phyloP scores from a whole-genome alignment of 2,797 vertebrate genomes.

The Darevskia nairensis region DNA sequence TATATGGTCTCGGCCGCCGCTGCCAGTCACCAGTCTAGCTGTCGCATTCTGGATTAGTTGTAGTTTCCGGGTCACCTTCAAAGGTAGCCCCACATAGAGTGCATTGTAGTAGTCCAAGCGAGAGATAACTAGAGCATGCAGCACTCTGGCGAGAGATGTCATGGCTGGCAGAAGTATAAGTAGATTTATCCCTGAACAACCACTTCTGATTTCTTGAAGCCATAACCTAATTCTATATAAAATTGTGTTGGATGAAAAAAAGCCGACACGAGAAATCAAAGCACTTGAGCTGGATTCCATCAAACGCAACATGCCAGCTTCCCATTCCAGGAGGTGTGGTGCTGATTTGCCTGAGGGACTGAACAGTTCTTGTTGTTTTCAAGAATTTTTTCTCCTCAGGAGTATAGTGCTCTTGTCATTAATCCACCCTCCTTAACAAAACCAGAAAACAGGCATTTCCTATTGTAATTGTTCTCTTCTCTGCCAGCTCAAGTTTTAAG shows the following conservation, averaged over 20 bases:
- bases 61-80: no score
- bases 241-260: background rate
- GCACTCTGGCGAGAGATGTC: background rate
- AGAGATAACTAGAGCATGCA: no score
- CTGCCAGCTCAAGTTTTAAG: background rate
- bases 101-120: no score
- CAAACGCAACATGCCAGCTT: background rate
- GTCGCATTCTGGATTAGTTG: no score
- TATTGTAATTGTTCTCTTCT: background rate
- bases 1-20: no score
- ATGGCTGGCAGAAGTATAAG: background rate
- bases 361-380: background rate
- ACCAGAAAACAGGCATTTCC: background rate
- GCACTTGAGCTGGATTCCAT: background rate
- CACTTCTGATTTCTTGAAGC: background rate
- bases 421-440: conserved; percentile 11
- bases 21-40: no score
- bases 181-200: background rate
- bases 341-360: background rate
- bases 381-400: background rate
- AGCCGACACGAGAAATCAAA: background rate
- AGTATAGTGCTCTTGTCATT: background rate
- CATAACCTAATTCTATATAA: background rate
- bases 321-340: background rate
- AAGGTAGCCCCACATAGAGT: no score